These are phyloP conservation scores for Aplidium turbinatum DNA, from an alignment of 23 tunicate genomes.

Conservation along the genomic window DNA sequence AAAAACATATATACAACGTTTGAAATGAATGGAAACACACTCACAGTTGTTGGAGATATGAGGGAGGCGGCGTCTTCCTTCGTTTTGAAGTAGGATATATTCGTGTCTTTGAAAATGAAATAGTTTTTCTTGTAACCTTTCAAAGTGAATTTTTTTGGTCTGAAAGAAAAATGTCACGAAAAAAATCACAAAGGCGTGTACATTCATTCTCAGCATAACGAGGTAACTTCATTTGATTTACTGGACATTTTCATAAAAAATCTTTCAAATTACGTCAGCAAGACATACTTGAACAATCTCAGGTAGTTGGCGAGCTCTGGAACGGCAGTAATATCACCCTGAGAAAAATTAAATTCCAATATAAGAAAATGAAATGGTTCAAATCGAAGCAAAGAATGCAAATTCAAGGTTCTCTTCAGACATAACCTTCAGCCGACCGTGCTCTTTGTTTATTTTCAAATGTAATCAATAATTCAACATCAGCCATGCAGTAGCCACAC, in stretches of 20 bases:
- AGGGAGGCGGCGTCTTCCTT: constrained; percentile 83
- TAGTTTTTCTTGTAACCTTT: constrained; percentile 83
- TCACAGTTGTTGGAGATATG: constrained; percentile 49
- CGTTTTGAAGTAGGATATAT: constrained; percentile 78
- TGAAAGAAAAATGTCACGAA: constrained; percentile 29
- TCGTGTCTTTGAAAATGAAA: constrained; percentile 92
- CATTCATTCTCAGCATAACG: neutral
- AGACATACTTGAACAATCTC: constrained; percentile 77
- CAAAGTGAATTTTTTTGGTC: constrained; percentile 86
- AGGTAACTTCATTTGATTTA: neutral
- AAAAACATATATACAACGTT: too few species aligned
- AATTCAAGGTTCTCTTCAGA: too few species aligned
- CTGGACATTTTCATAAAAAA: neutral
- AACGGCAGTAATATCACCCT: constrained; percentile 87
- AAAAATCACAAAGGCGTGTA: neutral
- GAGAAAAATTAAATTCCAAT: too few species aligned
- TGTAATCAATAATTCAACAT: too few species aligned
- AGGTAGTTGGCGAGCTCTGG: constrained; percentile 92
- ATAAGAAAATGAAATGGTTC: too few species aligned
- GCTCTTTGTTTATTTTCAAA: too few species aligned
- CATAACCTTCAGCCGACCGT: too few species aligned
- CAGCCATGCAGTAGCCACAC: too few species aligned
- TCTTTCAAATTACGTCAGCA: neutral
- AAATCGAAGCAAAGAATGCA: too few species aligned
- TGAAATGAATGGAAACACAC: too few species aligned